Evolutionary conservation across 2,113 vertebrate genomes (phyloP).

Genomic region (Tetrao urogallus): DNA sequence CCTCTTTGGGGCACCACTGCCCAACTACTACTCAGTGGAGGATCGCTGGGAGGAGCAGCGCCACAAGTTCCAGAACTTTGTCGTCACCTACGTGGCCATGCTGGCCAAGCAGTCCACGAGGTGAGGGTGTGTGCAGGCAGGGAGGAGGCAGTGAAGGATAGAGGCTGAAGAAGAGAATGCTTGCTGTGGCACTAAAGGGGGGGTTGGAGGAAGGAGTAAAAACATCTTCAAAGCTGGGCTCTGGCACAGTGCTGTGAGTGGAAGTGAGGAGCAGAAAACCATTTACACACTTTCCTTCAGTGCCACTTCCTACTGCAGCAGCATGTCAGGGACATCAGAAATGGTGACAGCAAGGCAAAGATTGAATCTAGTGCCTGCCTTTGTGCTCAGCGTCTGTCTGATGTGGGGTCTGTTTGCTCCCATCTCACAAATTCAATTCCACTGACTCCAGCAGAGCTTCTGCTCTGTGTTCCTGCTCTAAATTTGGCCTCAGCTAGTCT

Average conservation of each 20-base stretch:
- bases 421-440: not conserved
- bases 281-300: not conserved
- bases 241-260: not conserved
- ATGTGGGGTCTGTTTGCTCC: not conserved
- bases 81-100: constrained; percentile 91
- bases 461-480: not conserved
- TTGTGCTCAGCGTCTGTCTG: not conserved
- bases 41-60: constrained; percentile 93
- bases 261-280: not conserved
- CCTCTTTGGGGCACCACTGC: constrained; percentile 93
- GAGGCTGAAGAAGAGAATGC: not conserved
- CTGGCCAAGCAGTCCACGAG: constrained; percentile 94
- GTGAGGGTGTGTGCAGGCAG: constrained; percentile 64
- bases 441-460: not conserved
- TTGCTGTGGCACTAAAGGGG: not conserved
- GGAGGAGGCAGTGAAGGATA: not conserved
- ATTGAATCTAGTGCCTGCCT: not conserved
- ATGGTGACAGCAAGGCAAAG: not conserved
- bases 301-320: not conserved
- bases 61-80: constrained; percentile 90
- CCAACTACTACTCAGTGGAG: constrained; percentile 90
- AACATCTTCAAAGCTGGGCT: not conserved
- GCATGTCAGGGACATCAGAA: not conserved
- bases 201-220: not conserved
- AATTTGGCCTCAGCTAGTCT: not conserved